Evolutionary conservation across 1,140 invertebrate species (phyloP), one percentile per base, ranked within the genome.

Genomic region (Hyposmocoma kahamanoa): DNA sequence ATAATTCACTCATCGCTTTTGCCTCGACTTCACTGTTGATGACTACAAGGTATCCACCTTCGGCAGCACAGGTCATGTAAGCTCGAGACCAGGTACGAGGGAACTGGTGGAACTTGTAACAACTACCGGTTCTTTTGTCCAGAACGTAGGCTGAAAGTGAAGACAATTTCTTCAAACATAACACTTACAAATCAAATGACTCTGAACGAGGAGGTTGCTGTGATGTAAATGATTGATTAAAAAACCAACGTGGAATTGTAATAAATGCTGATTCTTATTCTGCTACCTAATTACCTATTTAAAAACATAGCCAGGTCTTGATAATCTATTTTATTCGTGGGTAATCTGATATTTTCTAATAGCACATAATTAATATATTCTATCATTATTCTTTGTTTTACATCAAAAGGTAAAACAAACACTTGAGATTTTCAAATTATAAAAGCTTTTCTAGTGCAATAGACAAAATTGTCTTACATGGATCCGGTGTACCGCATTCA

Each of bases 401-500:
- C n/a, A n/a, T n/a, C n/a, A n/a, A n/a, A n/a, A n/a, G n/a, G n/a
- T n/a, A n/a, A n/a, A n/a, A n/a, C n/a, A n/a, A n/a, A n/a, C n/a
- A n/a, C n/a, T n/a, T n/a, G n/a, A n/a, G n/a, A n/a, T n/a, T n/a
- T n/a, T n/a, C n/a, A n/a, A n/a, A n/a, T n/a, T n/a, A n/a, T n/a
- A n/a, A n/a, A n/a, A n/a, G n/a, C n/a, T n/a, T n/a, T n/a, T n/a
- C n/a, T n/a, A n/a, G n/a, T n/a, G n/a, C n/a, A n/a, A n/a, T n/a
- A n/a, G n/a, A n/a, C n/a, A n/a, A n/a, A n/a, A n/a, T n/a, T n/a
- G n/a, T n/a, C 38, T 41, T 21, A 52, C 50, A 34, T 17, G n/a
- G 15, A 22, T 52, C 50, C 15, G 21, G 10, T 22, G 42, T 41
- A 8, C 43, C 43, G 22, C 50, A 52, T 1, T 8, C 6, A 13